Percentiles rank a stretch among this genome's conserved stretches.
phyloP scores from a whole-genome alignment of 2,113 vertebrate species.

The Trichechus manatus region DNA sequence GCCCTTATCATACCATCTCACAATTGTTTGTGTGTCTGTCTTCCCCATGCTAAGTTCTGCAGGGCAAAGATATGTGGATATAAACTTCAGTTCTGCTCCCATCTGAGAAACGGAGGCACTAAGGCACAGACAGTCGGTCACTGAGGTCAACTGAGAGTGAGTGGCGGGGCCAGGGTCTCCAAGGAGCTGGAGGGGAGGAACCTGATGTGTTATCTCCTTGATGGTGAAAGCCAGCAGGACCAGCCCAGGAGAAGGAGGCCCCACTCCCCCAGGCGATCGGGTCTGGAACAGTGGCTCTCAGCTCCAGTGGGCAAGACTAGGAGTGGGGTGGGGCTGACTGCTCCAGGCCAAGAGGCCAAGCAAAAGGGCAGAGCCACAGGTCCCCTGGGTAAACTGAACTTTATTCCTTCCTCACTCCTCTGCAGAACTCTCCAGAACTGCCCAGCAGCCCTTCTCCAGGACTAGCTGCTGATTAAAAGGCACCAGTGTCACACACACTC shows the following conservation, averaged over 20 bases:
- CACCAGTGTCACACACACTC: neutral
- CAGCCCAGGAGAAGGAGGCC: neutral
- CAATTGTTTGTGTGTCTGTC: neutral
- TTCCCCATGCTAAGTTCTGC: slow-evolving; percentile 22
- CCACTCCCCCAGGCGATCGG: neutral
- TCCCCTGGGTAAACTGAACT: slow-evolving; percentile 83
- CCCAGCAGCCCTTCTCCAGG: slow-evolving; percentile 78
- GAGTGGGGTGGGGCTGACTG: slow-evolving; percentile 27
- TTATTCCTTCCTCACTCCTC: slow-evolving; percentile 78
- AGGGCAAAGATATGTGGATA: neutral
- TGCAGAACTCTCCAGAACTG: slow-evolving; percentile 74
- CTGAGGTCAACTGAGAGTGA: neutral
- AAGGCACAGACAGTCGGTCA: neutral
- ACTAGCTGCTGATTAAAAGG: slow-evolving; percentile 79
- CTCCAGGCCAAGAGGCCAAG: slow-evolving; percentile 57
- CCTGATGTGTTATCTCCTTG: neutral
- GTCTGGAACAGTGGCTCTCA: neutral
- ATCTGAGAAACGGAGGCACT: neutral
- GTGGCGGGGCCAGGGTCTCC: neutral
- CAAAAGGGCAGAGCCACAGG: slow-evolving; percentile 58
- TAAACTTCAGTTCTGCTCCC: slow-evolving; percentile 6
- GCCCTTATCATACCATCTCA: neutral
- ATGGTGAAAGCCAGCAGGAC: neutral
- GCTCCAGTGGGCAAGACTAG: slow-evolving; percentile 36
- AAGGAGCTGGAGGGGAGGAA: neutral